These are phyloP conservation scores for Catocala sponsa DNA, from an alignment of 2,888 invertebrate genomes.

Conservation along the genomic window DNA sequence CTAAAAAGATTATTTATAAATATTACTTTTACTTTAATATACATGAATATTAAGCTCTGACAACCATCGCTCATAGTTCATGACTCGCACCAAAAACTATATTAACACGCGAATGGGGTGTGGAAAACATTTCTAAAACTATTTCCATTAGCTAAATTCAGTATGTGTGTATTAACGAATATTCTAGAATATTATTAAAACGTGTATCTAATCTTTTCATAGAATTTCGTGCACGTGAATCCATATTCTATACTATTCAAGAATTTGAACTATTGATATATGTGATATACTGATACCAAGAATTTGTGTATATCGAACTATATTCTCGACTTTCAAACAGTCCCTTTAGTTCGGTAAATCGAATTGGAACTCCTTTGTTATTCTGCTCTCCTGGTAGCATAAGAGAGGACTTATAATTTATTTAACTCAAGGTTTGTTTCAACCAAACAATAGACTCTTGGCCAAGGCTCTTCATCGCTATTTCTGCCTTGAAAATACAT, in stretches of 20 bases:
- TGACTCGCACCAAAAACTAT: conserved; percentile 8
- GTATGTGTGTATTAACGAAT: neutral
- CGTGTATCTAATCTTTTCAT: too few relatives aligned
- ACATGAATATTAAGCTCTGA: neutral
- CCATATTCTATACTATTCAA: too few relatives aligned
- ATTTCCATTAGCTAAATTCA: conserved; percentile 40
- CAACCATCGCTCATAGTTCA: neutral
- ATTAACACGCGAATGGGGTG: conserved; percentile 37
- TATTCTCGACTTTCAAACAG: neutral
- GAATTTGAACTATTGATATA: too few relatives aligned
- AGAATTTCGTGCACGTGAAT: too few relatives aligned
- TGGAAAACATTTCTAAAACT: conserved; percentile 32
- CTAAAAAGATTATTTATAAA: too few relatives aligned
- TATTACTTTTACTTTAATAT: too few relatives aligned
- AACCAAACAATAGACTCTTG: too few relatives aligned
- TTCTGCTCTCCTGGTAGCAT: neutral
- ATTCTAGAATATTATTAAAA: neutral
- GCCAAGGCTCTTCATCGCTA: too few relatives aligned
- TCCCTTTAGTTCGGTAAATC: neutral
- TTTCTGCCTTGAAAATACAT: too few relatives aligned
- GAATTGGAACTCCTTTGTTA: neutral
- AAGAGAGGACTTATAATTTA: neutral
- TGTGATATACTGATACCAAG: neutral
- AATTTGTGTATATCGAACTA: neutral
- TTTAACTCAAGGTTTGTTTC: neutral